phyloP scores from a whole-genome alignment of 2,797 vertebrate species.

The Alectoris magna region DNA sequence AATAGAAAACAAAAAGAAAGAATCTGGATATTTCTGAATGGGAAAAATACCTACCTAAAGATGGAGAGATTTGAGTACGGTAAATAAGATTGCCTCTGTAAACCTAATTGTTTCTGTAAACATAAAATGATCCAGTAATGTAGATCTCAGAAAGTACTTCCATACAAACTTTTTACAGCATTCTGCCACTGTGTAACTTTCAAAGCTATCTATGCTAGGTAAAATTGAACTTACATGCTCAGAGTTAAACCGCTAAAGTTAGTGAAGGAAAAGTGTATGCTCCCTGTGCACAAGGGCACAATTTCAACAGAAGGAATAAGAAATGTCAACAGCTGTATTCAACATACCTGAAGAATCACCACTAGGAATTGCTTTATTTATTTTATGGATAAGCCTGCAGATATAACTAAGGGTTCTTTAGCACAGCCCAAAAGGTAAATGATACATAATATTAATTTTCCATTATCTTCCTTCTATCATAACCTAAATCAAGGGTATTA shows the following conservation, averaged over 20 bases:
- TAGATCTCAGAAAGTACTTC: background rate
- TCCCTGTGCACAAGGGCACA: background rate
- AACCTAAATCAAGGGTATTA: background rate
- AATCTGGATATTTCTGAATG: background rate
- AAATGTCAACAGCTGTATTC: background rate
- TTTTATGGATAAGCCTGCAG: background rate
- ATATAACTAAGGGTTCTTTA: background rate
- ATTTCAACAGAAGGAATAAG: background rate
- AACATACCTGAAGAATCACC: background rate
- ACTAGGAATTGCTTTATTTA: background rate
- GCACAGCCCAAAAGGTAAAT: background rate
- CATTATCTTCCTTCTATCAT: background rate
- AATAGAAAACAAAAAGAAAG: background rate
- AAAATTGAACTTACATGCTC: background rate
- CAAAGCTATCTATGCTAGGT: background rate
- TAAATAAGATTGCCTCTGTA: background rate
- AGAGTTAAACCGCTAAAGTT: background rate
- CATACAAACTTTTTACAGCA: background rate
- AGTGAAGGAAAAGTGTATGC: background rate
- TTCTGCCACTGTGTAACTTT: background rate
- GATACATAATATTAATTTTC: background rate
- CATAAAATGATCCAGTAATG: background rate
- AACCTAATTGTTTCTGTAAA: background rate
- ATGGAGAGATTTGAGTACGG: background rate
- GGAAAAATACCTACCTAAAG: accelerated